phyloP scores from a whole-genome alignment of 2,113 vertebrate genomes.

The Scalopus aquaticus region DNA sequence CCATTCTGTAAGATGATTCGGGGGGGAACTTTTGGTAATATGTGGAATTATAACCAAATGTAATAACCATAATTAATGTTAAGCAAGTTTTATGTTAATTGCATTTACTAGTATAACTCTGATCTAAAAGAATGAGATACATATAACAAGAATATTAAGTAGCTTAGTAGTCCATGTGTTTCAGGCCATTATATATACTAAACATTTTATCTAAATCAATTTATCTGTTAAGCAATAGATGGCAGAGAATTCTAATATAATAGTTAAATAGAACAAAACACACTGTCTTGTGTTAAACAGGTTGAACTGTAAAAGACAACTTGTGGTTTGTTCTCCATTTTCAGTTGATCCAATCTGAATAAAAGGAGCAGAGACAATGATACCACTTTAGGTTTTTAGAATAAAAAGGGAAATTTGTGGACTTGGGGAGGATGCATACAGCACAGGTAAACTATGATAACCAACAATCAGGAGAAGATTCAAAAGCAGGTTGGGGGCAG shows the following conservation, averaged over 20 bases:
- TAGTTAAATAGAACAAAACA: neutral
- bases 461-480: neutral
- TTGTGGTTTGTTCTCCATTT: slow-evolving; percentile 5
- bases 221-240: slow-evolving; percentile 14
- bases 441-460: neutral
- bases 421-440: neutral
- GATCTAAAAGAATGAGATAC: neutral
- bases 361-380: slow-evolving; percentile 19
- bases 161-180: neutral
- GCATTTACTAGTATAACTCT: neutral
- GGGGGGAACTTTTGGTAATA: neutral
- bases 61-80: neutral
- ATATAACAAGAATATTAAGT: neutral
- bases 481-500: neutral
- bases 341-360: neutral
- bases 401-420: neutral
- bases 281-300: neutral
- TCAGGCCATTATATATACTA: neutral
- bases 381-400: neutral
- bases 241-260: neutral
- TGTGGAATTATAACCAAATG: neutral
- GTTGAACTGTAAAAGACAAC: neutral
- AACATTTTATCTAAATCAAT: neutral
- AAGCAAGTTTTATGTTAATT: neutral
- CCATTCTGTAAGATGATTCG: neutral